Evolutionary conservation across 2,797 vertebrate species (phyloP).

Genomic region (Neolamprologus multifasciatus): DNA sequence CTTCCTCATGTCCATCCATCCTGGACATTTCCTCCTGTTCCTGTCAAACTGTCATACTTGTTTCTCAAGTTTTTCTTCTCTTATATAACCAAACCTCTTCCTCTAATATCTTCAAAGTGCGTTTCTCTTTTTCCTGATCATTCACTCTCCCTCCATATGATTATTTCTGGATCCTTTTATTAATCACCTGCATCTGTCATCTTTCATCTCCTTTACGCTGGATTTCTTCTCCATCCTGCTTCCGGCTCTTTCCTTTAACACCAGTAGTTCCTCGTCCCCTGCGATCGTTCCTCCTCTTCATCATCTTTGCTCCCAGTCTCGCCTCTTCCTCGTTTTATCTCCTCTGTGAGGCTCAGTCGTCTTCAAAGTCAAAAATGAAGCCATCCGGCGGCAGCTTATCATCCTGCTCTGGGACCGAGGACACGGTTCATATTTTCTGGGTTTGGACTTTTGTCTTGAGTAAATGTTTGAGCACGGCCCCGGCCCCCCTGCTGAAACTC

Average conservation of each 20-base stretch:
- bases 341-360: not conserved
- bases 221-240: not conserved
- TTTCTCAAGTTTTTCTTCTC: not conserved
- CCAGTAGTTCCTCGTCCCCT: not conserved
- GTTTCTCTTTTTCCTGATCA: not conserved
- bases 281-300: not conserved
- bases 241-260: not conserved
- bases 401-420: not conserved
- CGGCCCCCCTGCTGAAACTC: not conserved
- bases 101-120: not conserved
- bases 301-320: not conserved
- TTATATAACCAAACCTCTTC: not conserved
- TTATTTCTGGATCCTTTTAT: not conserved
- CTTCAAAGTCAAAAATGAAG: not conserved
- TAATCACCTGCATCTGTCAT: not conserved
- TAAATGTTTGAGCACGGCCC: not conserved
- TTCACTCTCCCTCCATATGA: not conserved
- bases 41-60: accelerated
- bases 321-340: not conserved
- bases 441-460: not conserved
- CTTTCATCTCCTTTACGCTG: not conserved
- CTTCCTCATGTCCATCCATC: not conserved
- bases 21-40: accelerated
- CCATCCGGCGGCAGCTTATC: not conserved
- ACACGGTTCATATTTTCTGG: not conserved